Base-by-base conservation (phyloP, 2,888 invertebrate genomes). In the Drosophila nr. medialis region DNA sequence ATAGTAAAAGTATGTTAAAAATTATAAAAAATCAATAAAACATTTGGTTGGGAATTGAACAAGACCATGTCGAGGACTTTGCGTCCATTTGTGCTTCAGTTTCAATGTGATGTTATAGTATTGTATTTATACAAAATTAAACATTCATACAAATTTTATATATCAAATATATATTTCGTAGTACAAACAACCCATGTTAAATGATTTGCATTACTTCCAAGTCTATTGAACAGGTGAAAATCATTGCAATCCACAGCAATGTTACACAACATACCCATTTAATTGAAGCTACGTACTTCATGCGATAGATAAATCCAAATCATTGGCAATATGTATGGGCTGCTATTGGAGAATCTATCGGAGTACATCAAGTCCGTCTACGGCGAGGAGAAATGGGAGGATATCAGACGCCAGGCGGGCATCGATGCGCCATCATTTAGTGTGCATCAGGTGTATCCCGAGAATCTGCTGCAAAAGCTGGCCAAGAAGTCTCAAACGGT, bases 321-420 rank as follows among this genome's bases (percentile, higher is more conserved):
- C 11, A 36, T 49, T 45, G 50, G 10, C 72, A 90, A 80, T 38
- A 99, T 99, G 99, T 99, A 99, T 94, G 99, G 99, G 40, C 94
- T 99, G 77, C 95, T 99, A 49, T 94, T 99, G 89, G 99, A 99
- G 93, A 98, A 98, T 92, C 95, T 99, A 94, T 96, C 97, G 83
- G 98, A 98, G 93, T 98, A 96, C 94, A 97, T 99, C 91, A 96
- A 97, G 72, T 95, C 96, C 89, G 96, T 96, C n/a, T 99, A 98
- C 93, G 99, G 99, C 1, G 98, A 98, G 91, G 97, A 97, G 65
- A 95, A 96, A 86, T 99, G 99, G 99, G 97, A 98, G 88, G 97
- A 97, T 91, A 97, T 99, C 73, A 94, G 98, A 65, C 93, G 96
- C 67, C 96, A 96, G 88, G 97, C 98, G 0, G 95, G 96, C n/a